Evolutionary conservation across 1,140 invertebrate species (phyloP), one percentile per base, ranked within the genome.

Genomic region (Lepeophtheirus salmonis): DNA sequence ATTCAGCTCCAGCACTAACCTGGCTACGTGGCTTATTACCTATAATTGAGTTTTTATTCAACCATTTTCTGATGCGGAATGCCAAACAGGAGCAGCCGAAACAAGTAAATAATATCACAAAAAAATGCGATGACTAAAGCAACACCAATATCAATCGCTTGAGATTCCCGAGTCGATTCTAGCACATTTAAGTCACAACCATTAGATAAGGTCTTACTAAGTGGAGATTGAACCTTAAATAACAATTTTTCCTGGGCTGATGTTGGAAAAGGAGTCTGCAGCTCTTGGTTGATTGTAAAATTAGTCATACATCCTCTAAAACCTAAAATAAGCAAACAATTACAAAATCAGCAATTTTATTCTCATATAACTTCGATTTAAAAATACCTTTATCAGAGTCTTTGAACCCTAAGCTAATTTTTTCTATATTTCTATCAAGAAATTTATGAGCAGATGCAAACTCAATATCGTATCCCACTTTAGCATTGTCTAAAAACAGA

Each of bases 81-180:
- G 92, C 85, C 1, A 91, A 76, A 68, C 91, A 91, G 53, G 85
- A 89, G 3, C 30, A 92, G 4, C 92, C 85, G 2, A 91, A 76
- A 68, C 91, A 91, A 53, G 85, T 89, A 3, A 92, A 75, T 10
- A 92, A 72, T 51, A 89, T 84, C 1, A 89, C 80, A 67, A 96
- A 92, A n/a, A 72, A 96, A 95, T 2, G 92, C 84, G 50, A 95
- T 89, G 0, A 96, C 86, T 20, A 96, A 73, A 1, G 87, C 89
- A 26, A 91, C 83, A 24, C 89, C 88, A 49, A 92, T 87, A 65
- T 83, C 87, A 0, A 92, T 71, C 0, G 87, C 87, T 74, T 89
- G 23, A 18, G 22, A 30, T 21, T 57, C 18, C 18, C 30, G 20
- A 17, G 59, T 30, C 63, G 63, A 48, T 63, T 41, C 17, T 3